A percentile compares a stretch with the other conserved stretches of the same genome.
Evolutionary conservation across 2,113 vertebrate genomes (phyloP).

Genomic region (Cricetomys ansorgei): DNA sequence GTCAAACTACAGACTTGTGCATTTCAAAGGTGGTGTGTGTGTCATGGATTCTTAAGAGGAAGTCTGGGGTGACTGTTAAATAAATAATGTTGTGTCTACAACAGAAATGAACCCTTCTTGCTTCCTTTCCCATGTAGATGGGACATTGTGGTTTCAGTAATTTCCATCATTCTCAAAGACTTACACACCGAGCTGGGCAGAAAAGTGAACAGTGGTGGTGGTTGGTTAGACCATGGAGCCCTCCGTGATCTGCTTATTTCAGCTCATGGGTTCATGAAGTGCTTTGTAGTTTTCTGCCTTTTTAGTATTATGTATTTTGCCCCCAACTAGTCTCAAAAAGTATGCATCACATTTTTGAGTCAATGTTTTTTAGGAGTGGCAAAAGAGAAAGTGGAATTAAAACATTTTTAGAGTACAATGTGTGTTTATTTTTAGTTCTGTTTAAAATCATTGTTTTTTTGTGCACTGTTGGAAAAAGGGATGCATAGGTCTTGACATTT

Average conservation of each 20-base stretch:
- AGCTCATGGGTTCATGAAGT: not conserved
- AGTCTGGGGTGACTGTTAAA: not conserved
- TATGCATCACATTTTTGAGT: not conserved
- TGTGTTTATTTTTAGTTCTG: too few species aligned
- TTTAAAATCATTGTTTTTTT: too few species aligned
- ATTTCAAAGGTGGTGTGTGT: not conserved
- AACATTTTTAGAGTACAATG: not conserved
- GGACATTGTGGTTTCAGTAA: not conserved
- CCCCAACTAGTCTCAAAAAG: slow-evolving; percentile 22
- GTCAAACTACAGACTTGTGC: not conserved
- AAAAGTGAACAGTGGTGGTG: not conserved
- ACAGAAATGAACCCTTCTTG: not conserved
- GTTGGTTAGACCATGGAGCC: not conserved
- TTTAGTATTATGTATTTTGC: not conserved
- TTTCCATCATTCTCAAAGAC: not conserved
- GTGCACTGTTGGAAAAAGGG: too few species aligned
- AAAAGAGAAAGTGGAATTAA: not conserved
- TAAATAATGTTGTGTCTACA: not conserved
- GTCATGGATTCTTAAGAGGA: not conserved
- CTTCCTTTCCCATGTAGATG: not conserved
- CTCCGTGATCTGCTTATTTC: not conserved
- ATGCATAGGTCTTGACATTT: too few species aligned
- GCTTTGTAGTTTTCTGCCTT: not conserved
- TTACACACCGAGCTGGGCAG: not conserved
- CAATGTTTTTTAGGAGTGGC: not conserved